Evolutionary conservation across 92 coral and sea anemone genomes (phyloP), one percentile per base, ranked within the genome.

Genomic region (Muricea muricata): DNA sequence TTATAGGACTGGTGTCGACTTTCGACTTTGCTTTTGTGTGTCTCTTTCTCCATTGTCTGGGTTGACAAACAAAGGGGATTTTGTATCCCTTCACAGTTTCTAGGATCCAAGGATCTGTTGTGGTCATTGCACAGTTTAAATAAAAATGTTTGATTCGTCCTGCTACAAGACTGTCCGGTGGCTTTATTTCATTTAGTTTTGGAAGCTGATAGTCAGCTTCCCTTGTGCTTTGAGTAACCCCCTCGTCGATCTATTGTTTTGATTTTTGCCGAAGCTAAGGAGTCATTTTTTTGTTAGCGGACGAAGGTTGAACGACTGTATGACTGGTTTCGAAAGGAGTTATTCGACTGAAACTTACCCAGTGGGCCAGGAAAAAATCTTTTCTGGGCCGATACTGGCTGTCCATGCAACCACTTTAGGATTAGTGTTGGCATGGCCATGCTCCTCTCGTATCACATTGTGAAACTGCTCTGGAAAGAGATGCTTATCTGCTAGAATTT

Each of bases 81-180:
- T 73, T 35, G 56, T 73, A 73, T 33, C 79, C 57, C 18, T 73
- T 26, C 21, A 73, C 57, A 40, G 42, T 28, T 31, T 56, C 40
- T 73, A 73, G 39, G 42, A 73, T 73, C 79, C 79, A 73, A 21
- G 79, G 79, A 73, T 73, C 29, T 37, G 79, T 17, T 42, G 79
- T 73, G 14, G 42, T 73, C 42, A 73, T 25, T 42, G 25, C 7
- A 56, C 79, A 73, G 57, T 72, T 72, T 42, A 6, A 69, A 69
- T 30, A 31, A 69, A 69, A 69, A 4, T 69, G 75, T 69, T 69
- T 69, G 75, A 37, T 35, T 4, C 75, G 75, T 1, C 75, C 75
- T 6, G 42, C 42, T 34, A 69, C 75, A 30, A 30, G 46, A 30
- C 34, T 37, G 48, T 69, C 39, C n/a, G 47, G 5, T 35, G 75